Base-by-base conservation (phyloP, 2,888 invertebrate species). In the Salticus scenicus region DNA sequence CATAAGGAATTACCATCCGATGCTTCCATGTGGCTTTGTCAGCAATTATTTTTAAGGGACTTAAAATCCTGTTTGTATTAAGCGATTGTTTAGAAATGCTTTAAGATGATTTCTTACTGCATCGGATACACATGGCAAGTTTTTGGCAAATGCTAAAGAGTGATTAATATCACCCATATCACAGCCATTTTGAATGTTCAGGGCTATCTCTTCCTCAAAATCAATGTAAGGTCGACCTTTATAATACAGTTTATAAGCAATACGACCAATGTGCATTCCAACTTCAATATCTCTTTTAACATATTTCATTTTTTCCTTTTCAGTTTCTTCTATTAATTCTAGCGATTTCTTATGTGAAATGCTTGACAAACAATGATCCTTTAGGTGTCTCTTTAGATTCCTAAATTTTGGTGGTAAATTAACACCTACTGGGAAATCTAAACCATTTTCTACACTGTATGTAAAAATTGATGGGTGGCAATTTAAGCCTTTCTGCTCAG, bases 21-120 rank as follows among this genome's bases (percentile, higher is more conserved):
- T 63, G 63, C 24, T 63, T 63, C 63, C 63, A 24, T 14, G 63
- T 63, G 10, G 63, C 63, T 63, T 63, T 63, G 63, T 63, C 63
- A 63, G 24, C 63, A 63, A 63, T 63, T 63, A 63, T 63, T 63
- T 63, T 63, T 24, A 63, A 8, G 8, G 63, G 8, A 20, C 12
- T 20, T 63, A 20, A 24, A 63, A 63, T 63, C 63, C 63, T 14
- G 63, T 63, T 63, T 63, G 24, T 20, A 63, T 20, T 20, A 63
- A 24, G 12, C 20, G n/a, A 63, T 17, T 63, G 24, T 63, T 63
- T 63, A 63, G 10, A 24, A 20, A 63, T 14, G 14, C 24, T 20
- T 63, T 20, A 8, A 63, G 63, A 8, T 20, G 63, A 24, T 24
- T 63, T 63, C 20, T 24, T 10, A 24, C 24, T 10, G 24, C 63